Percentiles rank a stretch among this genome's conserved stretches.
These are phyloP conservation scores for Drosophila kuntzei DNA, from an alignment of 2,888 invertebrate species.

Conservation along the genomic window DNA sequence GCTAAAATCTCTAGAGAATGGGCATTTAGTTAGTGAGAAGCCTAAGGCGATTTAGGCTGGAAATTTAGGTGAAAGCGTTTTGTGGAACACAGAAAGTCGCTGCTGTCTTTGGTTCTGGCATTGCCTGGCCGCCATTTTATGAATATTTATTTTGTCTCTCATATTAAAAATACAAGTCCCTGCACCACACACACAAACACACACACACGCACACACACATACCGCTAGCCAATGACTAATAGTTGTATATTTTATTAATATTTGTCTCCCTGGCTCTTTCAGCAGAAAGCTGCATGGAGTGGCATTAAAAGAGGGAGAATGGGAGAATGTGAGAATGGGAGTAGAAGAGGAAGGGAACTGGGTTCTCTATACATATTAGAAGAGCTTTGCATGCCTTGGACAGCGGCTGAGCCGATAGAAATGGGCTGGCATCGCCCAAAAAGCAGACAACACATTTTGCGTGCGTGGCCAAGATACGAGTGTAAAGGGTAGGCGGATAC, in stretches of 20 bases:
- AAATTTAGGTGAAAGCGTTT: constrained; percentile 10
- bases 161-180: constrained; percentile 76
- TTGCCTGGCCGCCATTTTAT: constrained; percentile 64
- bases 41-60: neutral
- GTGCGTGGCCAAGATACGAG: constrained; percentile 69
- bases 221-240: constrained; percentile 73
- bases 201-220: constrained; percentile 28
- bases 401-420: constrained; percentile 31
- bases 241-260: constrained; percentile 82
- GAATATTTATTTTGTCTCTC: constrained; percentile 79
- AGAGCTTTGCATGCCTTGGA: constrained; percentile 60
- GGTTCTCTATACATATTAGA: constrained; percentile 59
- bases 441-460: constrained; percentile 76
- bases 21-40: neutral
- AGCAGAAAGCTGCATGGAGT: constrained; percentile 34
- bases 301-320: neutral
- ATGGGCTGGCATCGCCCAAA: constrained; percentile 38
- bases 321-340: neutral
- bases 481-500: neutral
- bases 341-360: neutral
- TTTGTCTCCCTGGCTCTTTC: constrained; percentile 62
- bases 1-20: neutral
- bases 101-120: constrained; percentile 30
- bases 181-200: constrained; percentile 26
- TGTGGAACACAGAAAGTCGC: constrained; percentile 20